Percentiles rank a stretch among this genome's conserved stretches.
These are phyloP conservation scores for Perdita meconis DNA, from an alignment of 2,888 invertebrate species.

Conservation along the genomic window DNA sequence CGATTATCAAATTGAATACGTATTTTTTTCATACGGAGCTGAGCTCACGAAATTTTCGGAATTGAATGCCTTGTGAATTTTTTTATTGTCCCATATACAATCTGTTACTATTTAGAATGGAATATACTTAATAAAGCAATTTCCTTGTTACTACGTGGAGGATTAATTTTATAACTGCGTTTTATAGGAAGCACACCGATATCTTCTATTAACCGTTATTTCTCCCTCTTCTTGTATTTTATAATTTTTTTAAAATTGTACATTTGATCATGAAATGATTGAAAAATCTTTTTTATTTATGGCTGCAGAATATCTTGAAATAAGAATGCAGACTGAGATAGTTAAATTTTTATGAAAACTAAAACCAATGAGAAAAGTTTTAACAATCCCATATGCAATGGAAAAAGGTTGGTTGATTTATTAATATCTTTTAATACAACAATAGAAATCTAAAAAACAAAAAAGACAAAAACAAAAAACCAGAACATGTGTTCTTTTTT, in stretches of 20 bases:
- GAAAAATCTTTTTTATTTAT: too few species aligned
- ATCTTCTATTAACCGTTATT: slow-evolving; percentile 9
- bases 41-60: slow-evolving; percentile 5
- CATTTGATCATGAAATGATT: too few species aligned
- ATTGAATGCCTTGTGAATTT: slow-evolving; percentile 23
- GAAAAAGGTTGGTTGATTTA: too few species aligned
- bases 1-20: not conserved
- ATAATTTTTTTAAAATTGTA: not conserved
- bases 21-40: slow-evolving; percentile 2
- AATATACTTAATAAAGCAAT: slow-evolving; percentile 6
- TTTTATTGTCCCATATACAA: slow-evolving; percentile 6
- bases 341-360: too few species aligned
- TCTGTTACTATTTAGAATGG: slow-evolving; percentile 5
- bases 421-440: too few species aligned
- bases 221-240: not conserved
- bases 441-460: too few species aligned
- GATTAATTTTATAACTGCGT: slow-evolving; percentile 19
- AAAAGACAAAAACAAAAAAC: too few species aligned
- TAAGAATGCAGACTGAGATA: too few species aligned
- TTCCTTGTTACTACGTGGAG: slow-evolving; percentile 18
- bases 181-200: not conserved
- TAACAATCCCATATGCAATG: too few species aligned
- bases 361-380: too few species aligned
- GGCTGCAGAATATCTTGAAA: too few species aligned
- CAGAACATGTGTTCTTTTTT: too few species aligned